Evolutionary conservation across 2,113 vertebrate genomes (phyloP), one percentile per base, ranked within the genome.

Genomic region (Muntiacus muntjak): DNA sequence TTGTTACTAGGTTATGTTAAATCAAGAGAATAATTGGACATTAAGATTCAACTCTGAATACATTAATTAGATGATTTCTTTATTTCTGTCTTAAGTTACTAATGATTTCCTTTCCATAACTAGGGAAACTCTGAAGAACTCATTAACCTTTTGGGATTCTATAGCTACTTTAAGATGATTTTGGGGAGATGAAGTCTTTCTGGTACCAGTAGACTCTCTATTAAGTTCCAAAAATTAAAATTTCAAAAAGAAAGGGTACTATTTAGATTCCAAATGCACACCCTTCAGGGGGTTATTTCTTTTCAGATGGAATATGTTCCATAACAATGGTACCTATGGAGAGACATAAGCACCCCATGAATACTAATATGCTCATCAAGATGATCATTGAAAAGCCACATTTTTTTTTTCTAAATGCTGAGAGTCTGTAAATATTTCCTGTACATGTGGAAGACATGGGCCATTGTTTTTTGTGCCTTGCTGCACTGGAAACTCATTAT

Each of bases 21-120:
- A 98, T 98, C 96, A 98, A 94, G 92, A 97, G 98, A 98, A 98
- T 98, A 98, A 98, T 98, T 98, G 98, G 98, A 98, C 95, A 95
- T 92, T 98, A 98, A 97, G 96, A 98, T 98, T 98, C 89, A 98
- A 97, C 97, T 97, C 93, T 88, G 98, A 98, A 97, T 97, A 94
- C 95, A 98, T 98, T 98, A 98, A 98, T 99, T 98, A 98, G 96
- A 89, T 96, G 67, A 98, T 98, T 98, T 98, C 93, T 98, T 98
- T 98, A 97, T 97, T 97, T 98, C 97, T 98, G 96, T 98, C 98
- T 98, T 97, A 98, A 97, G 97, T 98, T 98, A 93, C 89, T 96
- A 98, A 98, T 47, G 67, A 92, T 97, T 98, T 98, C 86, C 84
- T 98, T 57, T 91, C 84, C 62, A 96, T 97, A 98, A 95, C 97